Percentiles rank a stretch among this genome's conserved stretches.
Evolutionary conservation across 2,888 invertebrate species (phyloP).

Genomic region (Lasioglossum lativentre): DNA sequence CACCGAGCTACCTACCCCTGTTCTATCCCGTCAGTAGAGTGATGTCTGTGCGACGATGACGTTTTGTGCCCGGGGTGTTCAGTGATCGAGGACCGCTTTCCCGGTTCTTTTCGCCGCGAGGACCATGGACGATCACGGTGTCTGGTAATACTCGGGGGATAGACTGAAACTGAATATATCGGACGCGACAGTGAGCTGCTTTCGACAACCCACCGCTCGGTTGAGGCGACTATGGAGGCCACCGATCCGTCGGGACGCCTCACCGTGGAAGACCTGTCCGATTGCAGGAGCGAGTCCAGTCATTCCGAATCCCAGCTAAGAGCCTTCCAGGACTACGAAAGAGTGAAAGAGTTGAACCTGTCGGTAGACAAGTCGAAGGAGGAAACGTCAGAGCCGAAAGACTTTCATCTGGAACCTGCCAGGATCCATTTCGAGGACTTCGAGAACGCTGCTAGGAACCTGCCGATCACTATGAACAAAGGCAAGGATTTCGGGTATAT

Average conservation of each 20-base stretch:
- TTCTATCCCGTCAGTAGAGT: slow-evolving; percentile 7
- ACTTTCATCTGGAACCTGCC: slow-evolving; percentile 64
- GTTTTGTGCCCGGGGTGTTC: slow-evolving; percentile 24
- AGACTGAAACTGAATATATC: not conserved
- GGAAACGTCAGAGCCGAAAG: slow-evolving; percentile 64
- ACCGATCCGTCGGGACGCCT: slow-evolving; percentile 71
- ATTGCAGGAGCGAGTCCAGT: slow-evolving; percentile 74
- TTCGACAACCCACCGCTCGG: not conserved
- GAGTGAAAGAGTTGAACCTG: slow-evolving; percentile 74
- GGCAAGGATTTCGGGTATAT: slow-evolving; percentile 72
- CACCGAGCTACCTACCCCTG: not conserved
- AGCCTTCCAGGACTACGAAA: slow-evolving; percentile 77
- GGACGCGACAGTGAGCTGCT: not conserved
- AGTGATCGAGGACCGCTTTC: slow-evolving; percentile 3
- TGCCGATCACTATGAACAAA: slow-evolving; percentile 71
- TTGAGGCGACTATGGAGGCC: slow-evolving; percentile 72
- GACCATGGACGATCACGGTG: slow-evolving; percentile 7
- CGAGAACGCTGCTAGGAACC: slow-evolving; percentile 66
- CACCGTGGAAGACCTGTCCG: slow-evolving; percentile 73
- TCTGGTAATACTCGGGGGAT: not conserved
- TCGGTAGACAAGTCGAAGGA: slow-evolving; percentile 71
- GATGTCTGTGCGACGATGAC: slow-evolving; percentile 26
- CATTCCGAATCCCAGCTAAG: slow-evolving; percentile 77
- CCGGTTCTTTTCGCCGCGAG: not conserved
- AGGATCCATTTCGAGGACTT: slow-evolving; percentile 71